Percentiles rank a stretch among this genome's conserved stretches.
phyloP scores from a whole-genome alignment of 2,797 vertebrate genomes.

The Gobionotothen gibberifrons region DNA sequence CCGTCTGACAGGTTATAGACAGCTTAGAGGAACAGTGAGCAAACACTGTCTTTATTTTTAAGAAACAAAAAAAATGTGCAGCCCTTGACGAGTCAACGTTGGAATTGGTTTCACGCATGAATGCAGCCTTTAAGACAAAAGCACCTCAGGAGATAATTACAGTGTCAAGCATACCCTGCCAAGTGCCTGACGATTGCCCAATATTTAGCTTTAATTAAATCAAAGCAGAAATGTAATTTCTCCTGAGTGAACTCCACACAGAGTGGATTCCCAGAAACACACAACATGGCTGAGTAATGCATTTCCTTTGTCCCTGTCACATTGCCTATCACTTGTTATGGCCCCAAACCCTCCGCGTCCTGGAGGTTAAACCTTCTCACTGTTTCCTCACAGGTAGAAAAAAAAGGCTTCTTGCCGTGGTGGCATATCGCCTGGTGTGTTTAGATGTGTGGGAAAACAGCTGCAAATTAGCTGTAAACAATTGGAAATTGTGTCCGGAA shows the following conservation, averaged over 20 bases:
- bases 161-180: constrained; percentile 85
- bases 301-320: constrained; percentile 75
- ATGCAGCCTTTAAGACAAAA: constrained; percentile 88
- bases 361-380: constrained; percentile 56
- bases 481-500: constrained; percentile 52
- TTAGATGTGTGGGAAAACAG: constrained; percentile 66
- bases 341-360: constrained; percentile 56
- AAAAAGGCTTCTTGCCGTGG: constrained; percentile 12
- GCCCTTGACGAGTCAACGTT: constrained; percentile 79
- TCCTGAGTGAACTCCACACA: constrained; percentile 82
- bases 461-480: constrained; percentile 73
- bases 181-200: constrained; percentile 85
- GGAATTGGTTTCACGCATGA: constrained; percentile 87
- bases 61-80: constrained; percentile 56
- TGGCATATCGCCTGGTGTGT: constrained; percentile 34
- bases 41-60: constrained; percentile 63
- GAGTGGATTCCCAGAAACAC: constrained; percentile 78
- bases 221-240: constrained; percentile 89
- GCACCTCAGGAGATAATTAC: constrained; percentile 89
- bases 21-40: constrained; percentile 69
- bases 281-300: constrained; percentile 80
- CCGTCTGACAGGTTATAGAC: constrained; percentile 60
- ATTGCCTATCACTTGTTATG: constrained; percentile 67
- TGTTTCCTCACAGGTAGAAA: constrained; percentile 24
- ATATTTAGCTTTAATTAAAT: constrained; percentile 91